Base-by-base conservation (phyloP, 2,888 invertebrate species). In the Mythimna loreyi region DNA sequence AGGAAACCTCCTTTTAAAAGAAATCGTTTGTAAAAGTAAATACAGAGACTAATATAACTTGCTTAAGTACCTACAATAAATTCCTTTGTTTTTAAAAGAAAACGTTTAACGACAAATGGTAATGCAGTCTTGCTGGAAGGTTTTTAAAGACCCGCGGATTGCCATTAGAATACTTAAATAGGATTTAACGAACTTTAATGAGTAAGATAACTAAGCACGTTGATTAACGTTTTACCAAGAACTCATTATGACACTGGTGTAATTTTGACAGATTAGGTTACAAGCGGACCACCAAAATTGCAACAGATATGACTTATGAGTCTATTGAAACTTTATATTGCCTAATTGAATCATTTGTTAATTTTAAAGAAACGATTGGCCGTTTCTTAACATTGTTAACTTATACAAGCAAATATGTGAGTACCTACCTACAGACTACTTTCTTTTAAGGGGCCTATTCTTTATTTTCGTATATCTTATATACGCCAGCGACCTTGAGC, bases 271-370 rank as follows among this genome's bases (percentile, higher is more conserved):
- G 73, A 76, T 33, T 33, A 72, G 58, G 69, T 80, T 75, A 72
- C 75, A 71, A 58, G 49, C 69, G 43, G 50, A 47, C 45, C 58
- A 55, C 59, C 16, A 76, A 72, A 75, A 78, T 82, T 76, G 63
- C 71, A 19, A 40, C 16, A 40, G 40, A 33, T n/a, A n/a, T n/a
- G n/a, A n/a, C n/a, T 66, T 85, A 89, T 89, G 91, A 90, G 91
- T 89, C 87, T 87, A 87, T 77, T 84, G 1, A 25, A 52, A 50
- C 50, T 52, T 19, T 28, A 40, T 19, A 16, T 28, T 52, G 52
- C 19, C 19, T 52, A 28, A 25, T 25, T 25, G 25, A 25, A 19
- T 23, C 25, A 50, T 28, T 16, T 19, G 2, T 19, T 8, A 50
- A 49, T 23, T 21, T 36, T 36, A 13, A 36, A 40, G 16, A 40